Evolutionary conservation across 2,888 invertebrate genomes (phyloP).

Genomic region (Hartigia nigra): DNA sequence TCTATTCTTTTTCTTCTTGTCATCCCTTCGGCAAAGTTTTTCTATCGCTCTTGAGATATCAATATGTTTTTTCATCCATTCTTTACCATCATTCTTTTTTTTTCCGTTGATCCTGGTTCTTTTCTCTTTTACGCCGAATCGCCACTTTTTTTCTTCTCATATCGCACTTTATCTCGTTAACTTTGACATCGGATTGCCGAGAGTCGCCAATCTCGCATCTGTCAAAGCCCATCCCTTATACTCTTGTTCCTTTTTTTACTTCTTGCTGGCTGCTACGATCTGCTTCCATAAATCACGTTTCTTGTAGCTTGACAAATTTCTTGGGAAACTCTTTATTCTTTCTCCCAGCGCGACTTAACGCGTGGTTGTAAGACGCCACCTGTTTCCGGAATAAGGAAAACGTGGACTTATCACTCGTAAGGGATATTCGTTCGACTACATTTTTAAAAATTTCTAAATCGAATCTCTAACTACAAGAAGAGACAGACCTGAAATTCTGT

Average conservation of each 20-base stretch:
- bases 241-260: background rate
- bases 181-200: background rate
- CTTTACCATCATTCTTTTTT: background rate
- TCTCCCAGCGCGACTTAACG: too few relatives aligned
- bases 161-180: background rate
- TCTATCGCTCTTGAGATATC: background rate
- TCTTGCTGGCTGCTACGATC: background rate
- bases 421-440: background rate
- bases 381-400: background rate
- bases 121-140: background rate
- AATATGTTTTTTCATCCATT: background rate
- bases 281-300: background rate
- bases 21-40: background rate
- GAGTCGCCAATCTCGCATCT: background rate
- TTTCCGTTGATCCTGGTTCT: background rate
- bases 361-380: background rate
- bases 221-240: background rate
- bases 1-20: background rate
- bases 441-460: background rate
- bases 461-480: background rate
- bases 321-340: background rate
- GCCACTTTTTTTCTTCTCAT: background rate
- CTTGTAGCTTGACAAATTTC: background rate
- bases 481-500: background rate
- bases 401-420: background rate